A percentile compares a stretch with the other conserved stretches of the same genome.
Conservation (phyloP, 1,140 invertebrate species). For the Panulirus ornatus region DNA sequence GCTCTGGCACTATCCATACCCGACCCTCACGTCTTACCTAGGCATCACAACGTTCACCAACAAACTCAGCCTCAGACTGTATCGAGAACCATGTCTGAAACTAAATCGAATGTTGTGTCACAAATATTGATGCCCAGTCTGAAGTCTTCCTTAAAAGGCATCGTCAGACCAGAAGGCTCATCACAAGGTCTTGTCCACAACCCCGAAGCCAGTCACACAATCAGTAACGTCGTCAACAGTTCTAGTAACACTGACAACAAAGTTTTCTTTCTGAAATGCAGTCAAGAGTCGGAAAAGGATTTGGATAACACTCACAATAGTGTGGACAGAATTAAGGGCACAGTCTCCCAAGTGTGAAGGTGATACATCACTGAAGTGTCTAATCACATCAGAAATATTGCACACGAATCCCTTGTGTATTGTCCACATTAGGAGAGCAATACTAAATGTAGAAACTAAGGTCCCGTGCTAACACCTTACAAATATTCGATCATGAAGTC, state of each 20-base stretch:
- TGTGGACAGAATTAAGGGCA: neutral
- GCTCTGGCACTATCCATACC: constrained; percentile 31
- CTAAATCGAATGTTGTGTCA: neutral
- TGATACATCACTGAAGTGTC: too few species aligned
- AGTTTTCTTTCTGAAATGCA: neutral
- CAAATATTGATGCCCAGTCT: neutral
- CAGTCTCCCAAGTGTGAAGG: too few species aligned
- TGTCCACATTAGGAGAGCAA: too few species aligned
- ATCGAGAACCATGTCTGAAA: neutral
- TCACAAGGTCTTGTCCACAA: neutral
- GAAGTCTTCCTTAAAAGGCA: neutral
- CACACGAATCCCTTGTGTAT: too few species aligned
- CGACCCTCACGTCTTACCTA: neutral
- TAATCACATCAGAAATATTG: too few species aligned
- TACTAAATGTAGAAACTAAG: too few species aligned
- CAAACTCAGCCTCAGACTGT: neutral
- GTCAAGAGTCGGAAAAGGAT: neutral
- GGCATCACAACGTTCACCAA: neutral
- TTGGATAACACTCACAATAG: neutral
- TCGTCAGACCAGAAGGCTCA: neutral
- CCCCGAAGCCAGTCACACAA: neutral
- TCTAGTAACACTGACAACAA: neutral
- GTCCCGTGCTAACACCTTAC: too few species aligned
- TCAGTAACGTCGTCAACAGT: neutral
- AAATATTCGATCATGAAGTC: too few species aligned